phyloP scores from a whole-genome alignment of 2,113 vertebrate genomes.

The Boulengeromyrus knoepffleri region DNA sequence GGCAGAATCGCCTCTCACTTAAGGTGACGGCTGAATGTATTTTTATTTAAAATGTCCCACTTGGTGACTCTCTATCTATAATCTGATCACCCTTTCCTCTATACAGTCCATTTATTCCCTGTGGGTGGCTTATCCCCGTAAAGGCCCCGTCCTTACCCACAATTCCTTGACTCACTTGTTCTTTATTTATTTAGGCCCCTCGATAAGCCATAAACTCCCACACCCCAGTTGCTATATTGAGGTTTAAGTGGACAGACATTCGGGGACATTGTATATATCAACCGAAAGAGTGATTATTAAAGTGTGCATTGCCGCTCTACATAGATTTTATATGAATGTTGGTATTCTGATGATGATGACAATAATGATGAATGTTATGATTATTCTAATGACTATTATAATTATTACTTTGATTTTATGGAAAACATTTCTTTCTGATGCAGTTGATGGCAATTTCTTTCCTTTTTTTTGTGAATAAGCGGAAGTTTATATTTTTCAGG shows the following conservation, averaged over 20 bases:
- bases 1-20: not conserved
- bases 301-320: slow-evolving; percentile 65
- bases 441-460: slow-evolving; percentile 18
- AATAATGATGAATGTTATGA: slow-evolving; percentile 36
- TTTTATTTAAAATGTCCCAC: slow-evolving; percentile 3
- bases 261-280: slow-evolving; percentile 62
- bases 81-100: not conserved
- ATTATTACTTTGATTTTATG: slow-evolving; percentile 62
- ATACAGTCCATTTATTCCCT: not conserved
- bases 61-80: not conserved
- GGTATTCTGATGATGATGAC: slow-evolving; percentile 58
- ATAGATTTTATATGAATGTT: slow-evolving; percentile 72
- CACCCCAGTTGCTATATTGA: slow-evolving; percentile 44
- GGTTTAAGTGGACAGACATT: slow-evolving; percentile 64
- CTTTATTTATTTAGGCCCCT: slow-evolving; percentile 36
- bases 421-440: slow-evolving; percentile 39
- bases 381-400: slow-evolving; percentile 63
- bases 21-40: slow-evolving; percentile 13
- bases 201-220: slow-evolving; percentile 67
- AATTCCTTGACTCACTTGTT: not conserved
- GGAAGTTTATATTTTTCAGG: slow-evolving; percentile 71
- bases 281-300: slow-evolving; percentile 64
- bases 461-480: slow-evolving; percentile 53
- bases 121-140: not conserved
- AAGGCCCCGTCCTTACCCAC: not conserved